Evolutionary conservation across 2,888 invertebrate genomes (phyloP).

Genomic region (Pachycephus smyrnensis): DNA sequence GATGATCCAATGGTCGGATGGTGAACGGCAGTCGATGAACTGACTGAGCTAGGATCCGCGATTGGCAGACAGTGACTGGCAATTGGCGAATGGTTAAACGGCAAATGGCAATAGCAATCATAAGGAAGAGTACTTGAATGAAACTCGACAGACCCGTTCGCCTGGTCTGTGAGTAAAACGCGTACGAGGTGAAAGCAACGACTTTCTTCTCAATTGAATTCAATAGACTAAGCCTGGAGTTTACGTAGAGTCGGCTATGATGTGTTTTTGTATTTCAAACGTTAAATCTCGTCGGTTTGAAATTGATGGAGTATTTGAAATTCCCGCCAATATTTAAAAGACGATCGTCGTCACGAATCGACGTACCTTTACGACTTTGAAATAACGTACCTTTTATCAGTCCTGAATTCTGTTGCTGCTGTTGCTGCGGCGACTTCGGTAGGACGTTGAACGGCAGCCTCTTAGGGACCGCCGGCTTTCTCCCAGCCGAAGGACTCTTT

Average conservation of each 20-base stretch:
- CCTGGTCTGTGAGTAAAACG: background rate
- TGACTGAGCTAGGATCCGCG: background rate
- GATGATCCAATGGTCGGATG: background rate
- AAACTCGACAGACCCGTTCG: background rate
- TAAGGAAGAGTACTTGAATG: background rate
- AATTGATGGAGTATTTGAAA: background rate
- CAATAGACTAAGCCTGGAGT: background rate
- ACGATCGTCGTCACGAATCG: too few relatives aligned
- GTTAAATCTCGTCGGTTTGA: background rate
- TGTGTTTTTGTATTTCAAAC: background rate
- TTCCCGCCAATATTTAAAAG: too few relatives aligned
- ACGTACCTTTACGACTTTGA: background rate
- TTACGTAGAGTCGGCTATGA: too few relatives aligned
- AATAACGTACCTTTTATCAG: slow-evolving; percentile 38
- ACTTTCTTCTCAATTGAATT: slow-evolving; percentile 12
- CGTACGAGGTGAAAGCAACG: slow-evolving; percentile 13
- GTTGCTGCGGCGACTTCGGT: slow-evolving; percentile 26
- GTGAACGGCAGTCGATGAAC: background rate
- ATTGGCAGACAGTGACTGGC: background rate
- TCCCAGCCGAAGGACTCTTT: slow-evolving; percentile 54
- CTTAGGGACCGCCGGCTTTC: slow-evolving; percentile 51
- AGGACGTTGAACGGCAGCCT: slow-evolving; percentile 39
- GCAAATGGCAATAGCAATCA: background rate
- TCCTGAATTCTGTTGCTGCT: slow-evolving; percentile 36
- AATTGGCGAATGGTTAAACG: background rate